Evolutionary conservation across 2,113 vertebrate genomes (phyloP).

Genomic region (Paramisgurnus dabryanus): DNA sequence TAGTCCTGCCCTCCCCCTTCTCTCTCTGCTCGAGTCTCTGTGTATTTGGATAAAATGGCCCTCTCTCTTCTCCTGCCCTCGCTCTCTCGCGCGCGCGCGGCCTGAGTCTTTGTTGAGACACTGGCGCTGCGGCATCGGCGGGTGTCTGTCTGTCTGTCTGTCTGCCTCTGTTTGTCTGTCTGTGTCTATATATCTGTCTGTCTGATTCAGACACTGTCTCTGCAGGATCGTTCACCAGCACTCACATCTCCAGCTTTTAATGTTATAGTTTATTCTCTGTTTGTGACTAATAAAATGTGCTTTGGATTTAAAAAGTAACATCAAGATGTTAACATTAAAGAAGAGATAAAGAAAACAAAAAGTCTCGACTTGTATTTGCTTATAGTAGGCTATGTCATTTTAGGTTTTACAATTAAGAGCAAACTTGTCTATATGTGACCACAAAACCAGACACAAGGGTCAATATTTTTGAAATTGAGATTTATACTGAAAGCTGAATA

Average conservation of each 20-base stretch:
- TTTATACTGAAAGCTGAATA: too few relatives aligned
- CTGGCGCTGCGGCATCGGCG: conserved; percentile 52
- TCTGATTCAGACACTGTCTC: conserved; percentile 41
- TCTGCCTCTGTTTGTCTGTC: conserved; percentile 31
- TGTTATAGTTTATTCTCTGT: too few relatives aligned
- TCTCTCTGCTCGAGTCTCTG: conserved; percentile 52
- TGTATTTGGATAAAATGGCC: conserved; percentile 67
- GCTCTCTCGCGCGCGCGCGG: conserved; percentile 29
- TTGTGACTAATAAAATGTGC: too few relatives aligned
- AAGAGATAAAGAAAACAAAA: too few relatives aligned
- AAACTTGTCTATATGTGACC: too few relatives aligned
- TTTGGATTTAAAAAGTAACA: too few relatives aligned
- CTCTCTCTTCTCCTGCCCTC: conserved; percentile 56
- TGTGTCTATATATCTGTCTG: conserved; percentile 47
- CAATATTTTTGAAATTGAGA: too few relatives aligned
- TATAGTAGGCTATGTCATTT: too few relatives aligned
- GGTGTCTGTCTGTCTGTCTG: conserved; percentile 55
- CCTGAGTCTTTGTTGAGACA: conserved; percentile 55
- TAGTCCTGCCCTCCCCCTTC: conserved; percentile 60
- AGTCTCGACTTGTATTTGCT: too few relatives aligned
- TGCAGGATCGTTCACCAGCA: conserved; percentile 15
- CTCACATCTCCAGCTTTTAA: not conserved
- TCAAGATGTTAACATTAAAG: too few relatives aligned
- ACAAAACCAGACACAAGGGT: too few relatives aligned
- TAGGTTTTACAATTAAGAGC: too few relatives aligned